Evolutionary conservation across 2,797 vertebrate genomes (phyloP).

Genomic region (Chelon auratus): DNA sequence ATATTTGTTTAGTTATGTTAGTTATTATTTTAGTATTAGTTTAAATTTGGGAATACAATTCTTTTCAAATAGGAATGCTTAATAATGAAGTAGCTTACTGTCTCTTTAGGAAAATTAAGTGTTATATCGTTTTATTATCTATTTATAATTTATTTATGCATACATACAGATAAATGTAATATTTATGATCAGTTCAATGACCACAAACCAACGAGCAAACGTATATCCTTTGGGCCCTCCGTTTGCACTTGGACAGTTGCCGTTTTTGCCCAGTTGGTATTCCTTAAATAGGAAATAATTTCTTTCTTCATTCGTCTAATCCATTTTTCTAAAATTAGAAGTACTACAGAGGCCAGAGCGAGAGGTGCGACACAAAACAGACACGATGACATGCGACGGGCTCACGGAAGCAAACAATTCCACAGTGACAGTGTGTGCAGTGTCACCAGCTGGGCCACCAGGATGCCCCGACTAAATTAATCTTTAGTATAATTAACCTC

Average conservation of each 20-base stretch:
- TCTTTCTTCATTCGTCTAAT: background rate
- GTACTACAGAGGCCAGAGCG: background rate
- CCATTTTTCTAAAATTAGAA: background rate
- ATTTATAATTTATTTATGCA: background rate
- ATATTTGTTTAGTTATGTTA: no score
- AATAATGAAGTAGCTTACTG: no score
- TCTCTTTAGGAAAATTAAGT: background rate
- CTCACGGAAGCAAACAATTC: constrained; percentile 1
- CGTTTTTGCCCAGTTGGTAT: background rate
- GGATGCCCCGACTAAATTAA: constrained; percentile 25
- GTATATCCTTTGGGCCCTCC: background rate
- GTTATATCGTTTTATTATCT: background rate
- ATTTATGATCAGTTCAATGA: background rate
- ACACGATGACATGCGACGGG: constrained; percentile 2
- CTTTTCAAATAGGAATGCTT: no score
- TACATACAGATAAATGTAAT: background rate
- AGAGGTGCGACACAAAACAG: background rate
- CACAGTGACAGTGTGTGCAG: background rate
- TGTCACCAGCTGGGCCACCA: constrained; percentile 19
- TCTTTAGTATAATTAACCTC: constrained; percentile 36
- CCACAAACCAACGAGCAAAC: background rate
- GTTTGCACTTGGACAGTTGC: background rate
- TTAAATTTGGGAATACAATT: no score
- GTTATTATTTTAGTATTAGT: no score
- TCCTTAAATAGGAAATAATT: background rate